Conservation (phyloP, 92 coral and sea anemone species). For the Parazoanthus darwini region DNA sequence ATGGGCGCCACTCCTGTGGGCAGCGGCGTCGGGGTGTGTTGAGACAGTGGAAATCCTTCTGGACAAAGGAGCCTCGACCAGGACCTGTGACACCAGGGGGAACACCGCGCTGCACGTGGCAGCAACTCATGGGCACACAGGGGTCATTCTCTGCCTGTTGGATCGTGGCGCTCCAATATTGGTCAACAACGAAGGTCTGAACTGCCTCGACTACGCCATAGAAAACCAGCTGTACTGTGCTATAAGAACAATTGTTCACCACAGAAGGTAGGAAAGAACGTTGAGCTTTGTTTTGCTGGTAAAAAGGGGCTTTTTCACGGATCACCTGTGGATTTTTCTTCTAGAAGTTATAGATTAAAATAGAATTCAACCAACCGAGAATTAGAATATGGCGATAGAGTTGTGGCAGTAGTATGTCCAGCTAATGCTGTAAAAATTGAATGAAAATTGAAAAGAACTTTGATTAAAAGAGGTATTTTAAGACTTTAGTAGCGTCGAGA, state of each 20-base stretch:
- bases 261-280: conserved; percentile 47
- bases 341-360: too few species aligned
- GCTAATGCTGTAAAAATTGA: too few species aligned
- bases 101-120: conserved; percentile 78
- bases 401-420: too few species aligned
- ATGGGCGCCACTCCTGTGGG: conserved; percentile 32
- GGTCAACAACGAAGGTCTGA: conserved; percentile 39
- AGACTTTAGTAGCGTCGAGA: too few species aligned
- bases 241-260: conserved; percentile 51
- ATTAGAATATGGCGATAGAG: too few species aligned
- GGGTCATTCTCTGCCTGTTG: conserved; percentile 51
- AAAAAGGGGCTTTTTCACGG: too few species aligned
- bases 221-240: conserved; percentile 46
- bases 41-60: conserved; percentile 44
- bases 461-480: too few species aligned
- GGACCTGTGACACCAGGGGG: conserved; percentile 52
- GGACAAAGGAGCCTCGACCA: conserved; percentile 63
- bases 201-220: conserved; percentile 70
- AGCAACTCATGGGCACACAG: conserved; percentile 54
- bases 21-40: conserved; percentile 29
- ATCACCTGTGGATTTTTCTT: too few species aligned
- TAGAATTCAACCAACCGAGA: too few species aligned
- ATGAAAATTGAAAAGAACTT: too few species aligned
- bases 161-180: conserved; percentile 47
- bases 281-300: too few species aligned